Percentiles rank a stretch among this genome's conserved stretches.
These are phyloP conservation scores for Petroica traversi DNA, from an alignment of 2,113 vertebrate species.

Conservation along the genomic window DNA sequence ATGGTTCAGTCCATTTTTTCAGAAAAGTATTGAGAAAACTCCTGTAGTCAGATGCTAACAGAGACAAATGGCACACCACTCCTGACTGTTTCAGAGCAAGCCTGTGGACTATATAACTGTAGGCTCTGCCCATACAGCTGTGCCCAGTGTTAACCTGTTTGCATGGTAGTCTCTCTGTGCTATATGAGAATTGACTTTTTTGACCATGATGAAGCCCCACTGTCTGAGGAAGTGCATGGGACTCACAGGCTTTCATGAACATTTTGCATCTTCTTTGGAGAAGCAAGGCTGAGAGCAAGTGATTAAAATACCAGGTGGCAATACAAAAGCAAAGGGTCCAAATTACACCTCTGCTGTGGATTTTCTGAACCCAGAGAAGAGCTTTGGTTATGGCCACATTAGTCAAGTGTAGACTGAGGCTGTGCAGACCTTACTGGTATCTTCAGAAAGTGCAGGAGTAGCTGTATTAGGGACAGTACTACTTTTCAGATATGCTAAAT, in stretches of 20 bases:
- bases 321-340: neutral
- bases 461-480: neutral
- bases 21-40: neutral
- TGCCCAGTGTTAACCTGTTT: neutral
- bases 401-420: neutral
- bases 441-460: neutral
- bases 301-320: neutral
- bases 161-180: neutral
- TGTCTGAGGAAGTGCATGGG: neutral
- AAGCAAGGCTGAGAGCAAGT: neutral
- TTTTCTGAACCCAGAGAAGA: neutral
- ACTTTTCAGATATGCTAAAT: neutral
- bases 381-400: neutral
- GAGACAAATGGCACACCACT: neutral
- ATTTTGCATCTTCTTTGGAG: neutral
- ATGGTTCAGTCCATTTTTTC: neutral
- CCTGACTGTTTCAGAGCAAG: neutral
- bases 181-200: neutral
- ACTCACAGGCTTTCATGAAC: neutral
- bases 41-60: neutral
- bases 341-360: neutral
- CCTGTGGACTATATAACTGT: neutral
- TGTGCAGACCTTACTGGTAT: neutral
- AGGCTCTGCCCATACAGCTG: neutral
- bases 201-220: neutral